Evolutionary conservation across 1,140 invertebrate genomes (phyloP), one percentile per base, ranked within the genome.

Genomic region (Drosophila parvula): DNA sequence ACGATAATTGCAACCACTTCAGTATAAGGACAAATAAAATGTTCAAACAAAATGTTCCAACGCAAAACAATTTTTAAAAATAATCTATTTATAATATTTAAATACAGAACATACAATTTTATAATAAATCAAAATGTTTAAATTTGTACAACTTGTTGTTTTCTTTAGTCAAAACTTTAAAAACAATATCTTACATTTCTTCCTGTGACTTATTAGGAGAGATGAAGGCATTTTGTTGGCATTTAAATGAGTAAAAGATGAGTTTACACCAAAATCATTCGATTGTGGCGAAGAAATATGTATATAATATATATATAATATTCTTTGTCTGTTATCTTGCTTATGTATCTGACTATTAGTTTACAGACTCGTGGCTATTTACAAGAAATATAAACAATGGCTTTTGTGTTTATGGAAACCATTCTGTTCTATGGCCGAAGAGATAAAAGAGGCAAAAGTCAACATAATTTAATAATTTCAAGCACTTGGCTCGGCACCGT

Each of bases 1-100:
- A 71, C n/a, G 36, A 71, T 69, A 47, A 70, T 59, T 70, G 50
- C 58, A 58, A 71, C 55, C 28, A 22, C 34, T 60, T 28, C 10
- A 43, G 30, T 71, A 70, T 11, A 38, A 71, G 68, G 70, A 71
- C 68, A 71, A 71, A 71, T 27, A 30, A 47, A 58, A 57, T 48
- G 44, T 71, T 53, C 10, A 53, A 28, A 47, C 47, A 36, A 14
- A 69, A 58, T 41, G 65, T 70, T 70, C 22, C 51, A 34, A 48
- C 12, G 18, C 64, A 70, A 44, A 14, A 47, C 16, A 32, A 48
- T 70, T 69, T 69, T 41, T 70, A 59, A 10, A 58, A 41, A 16
- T 41, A 47, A 43, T 41, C n/a, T 70, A 50, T 59, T 70, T 58
- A 71, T 56, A 30, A 18, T 48, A 38, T 48, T 70, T 58, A 58